A percentile compares a stretch with the other conserved stretches of the same genome.
These are phyloP conservation scores for Peromyscus attwateri DNA, from an alignment of 2,797 vertebrate genomes.

Conservation along the genomic window DNA sequence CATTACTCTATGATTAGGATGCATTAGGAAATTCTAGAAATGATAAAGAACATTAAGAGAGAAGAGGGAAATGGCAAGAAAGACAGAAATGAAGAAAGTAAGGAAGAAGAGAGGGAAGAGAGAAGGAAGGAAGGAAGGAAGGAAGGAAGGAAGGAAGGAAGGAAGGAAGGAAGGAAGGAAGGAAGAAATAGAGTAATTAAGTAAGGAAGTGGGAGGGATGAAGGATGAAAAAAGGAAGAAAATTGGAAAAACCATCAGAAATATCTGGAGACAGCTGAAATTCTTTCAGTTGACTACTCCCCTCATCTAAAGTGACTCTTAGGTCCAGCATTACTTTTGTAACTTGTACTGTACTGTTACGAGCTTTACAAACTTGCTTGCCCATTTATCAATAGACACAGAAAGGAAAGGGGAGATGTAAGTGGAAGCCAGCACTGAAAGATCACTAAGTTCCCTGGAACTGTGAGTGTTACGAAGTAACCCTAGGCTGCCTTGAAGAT, in stretches of 20 bases:
- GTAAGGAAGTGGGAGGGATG: background rate
- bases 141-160: background rate
- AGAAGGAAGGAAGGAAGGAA: background rate
- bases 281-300: background rate
- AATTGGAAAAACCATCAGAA: background rate
- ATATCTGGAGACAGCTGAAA: background rate
- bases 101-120: background rate
- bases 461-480: background rate
- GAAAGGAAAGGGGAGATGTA: background rate
- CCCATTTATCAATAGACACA: background rate
- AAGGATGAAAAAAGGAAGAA: background rate
- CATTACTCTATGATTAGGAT: background rate
- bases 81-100: background rate
- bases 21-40: background rate
- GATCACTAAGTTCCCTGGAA: background rate
- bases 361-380: background rate
- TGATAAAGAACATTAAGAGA: background rate
- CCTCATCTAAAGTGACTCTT: background rate
- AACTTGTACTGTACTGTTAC: background rate
- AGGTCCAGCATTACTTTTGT: background rate
- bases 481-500: background rate
- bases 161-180: background rate
- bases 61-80: background rate
- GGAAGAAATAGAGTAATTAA: background rate
- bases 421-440: slow-evolving; percentile 31